Base-by-base conservation (phyloP, 2,113 vertebrate species). In the Rattus rattus region DNA sequence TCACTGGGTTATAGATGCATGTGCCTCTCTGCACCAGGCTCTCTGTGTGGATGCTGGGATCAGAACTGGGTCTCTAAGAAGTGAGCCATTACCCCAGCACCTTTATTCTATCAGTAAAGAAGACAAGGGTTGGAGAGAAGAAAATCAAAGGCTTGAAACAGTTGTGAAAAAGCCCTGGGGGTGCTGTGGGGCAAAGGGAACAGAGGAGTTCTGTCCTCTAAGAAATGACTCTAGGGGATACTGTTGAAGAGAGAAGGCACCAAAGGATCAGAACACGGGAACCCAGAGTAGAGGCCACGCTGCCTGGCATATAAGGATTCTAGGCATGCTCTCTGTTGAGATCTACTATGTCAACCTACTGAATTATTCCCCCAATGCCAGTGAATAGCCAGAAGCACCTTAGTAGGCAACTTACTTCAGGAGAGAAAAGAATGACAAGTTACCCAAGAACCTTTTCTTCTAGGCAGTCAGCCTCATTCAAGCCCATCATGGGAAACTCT, bases 121-220 rank as follows among this genome's bases (percentile, higher is more conserved):
- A 49, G 28, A 67, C 61, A 86, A 67, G 63, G 49, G 30, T 54
- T 10, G 3, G 30, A 87, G 43, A 91, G 63, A 47, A 9, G 76
- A 67, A 69, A 65, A 72, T 26, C 2, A 4, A 0, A 54, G 90
- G 69, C 16, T 36, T 24, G 3, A 54, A 87, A 54, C 28, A 11
- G 16, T 7, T 0, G 9, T 26, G 87, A 56, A 85, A 54, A 39
- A 59, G 77, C 39, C 20, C 36, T 28, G 30, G 87, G 87, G 26
- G 17, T 22, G 11, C 5, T 3, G 22, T 84, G n/a, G 24, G 52
- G 6, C 13, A n/a, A 0, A 0, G 20, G 1, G n/a, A 77, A 7
- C 7, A 7, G 1, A 28, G 17, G 43, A 65, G 36, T n/a, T 8
- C 33, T 67, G 63, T 33, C 28, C 52, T 70, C 19, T 70, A 39